Evolutionary conservation across 1,140 invertebrate species (phyloP), one percentile per base, ranked within the genome.

Genomic region (Drosophila kurseongensis): DNA sequence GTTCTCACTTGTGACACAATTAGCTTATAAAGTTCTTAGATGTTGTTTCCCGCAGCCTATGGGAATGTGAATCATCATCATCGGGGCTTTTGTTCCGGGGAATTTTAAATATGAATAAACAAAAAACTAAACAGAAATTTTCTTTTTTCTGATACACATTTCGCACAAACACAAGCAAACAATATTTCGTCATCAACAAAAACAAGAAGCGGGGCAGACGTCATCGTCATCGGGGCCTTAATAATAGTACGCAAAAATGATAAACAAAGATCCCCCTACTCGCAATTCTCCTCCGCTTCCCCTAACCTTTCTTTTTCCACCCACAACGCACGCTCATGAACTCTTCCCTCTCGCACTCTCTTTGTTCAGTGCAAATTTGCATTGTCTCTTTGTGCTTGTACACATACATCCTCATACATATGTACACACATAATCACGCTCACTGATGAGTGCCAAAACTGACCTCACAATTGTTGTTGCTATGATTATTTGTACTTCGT

Each of bases 381-480:
- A 72, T 69, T 61, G 41, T 47, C 47, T 48, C 57, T 79, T 58
- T 62, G 69, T 79, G 35, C 41, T 27, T 32, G 23, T 42, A 18
- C 18, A 59, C 63, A 48, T 38, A 13, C 41, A 27, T 27, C 32
- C 27, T 13, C 29, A 32, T 32, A 32, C 8, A 8, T 32, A 32
- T 32, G 41, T 13, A 55, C 29, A 29, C 14, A 61, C n/a, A 52
- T 41, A 58, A 52, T 45, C 9, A 65, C 58, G n/a, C 42, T 59
- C 58, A 42, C 35, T 13, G 62, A 56, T 29, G 55, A 60, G 52
- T 69, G 77, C 71, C 57, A 58, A 80, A 80, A 80, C 27, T 79
- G 77, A 80, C 61, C 77, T 74, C 42, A 78, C 51, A 51, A 52
- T 69, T 67, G 62, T 67, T 57, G 59, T 52, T 52, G 36, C n/a